Evolutionary conservation across 2,888 invertebrate species (phyloP), one percentile per base, ranked within the genome.

Genomic region (Ichneumon xanthorius): DNA sequence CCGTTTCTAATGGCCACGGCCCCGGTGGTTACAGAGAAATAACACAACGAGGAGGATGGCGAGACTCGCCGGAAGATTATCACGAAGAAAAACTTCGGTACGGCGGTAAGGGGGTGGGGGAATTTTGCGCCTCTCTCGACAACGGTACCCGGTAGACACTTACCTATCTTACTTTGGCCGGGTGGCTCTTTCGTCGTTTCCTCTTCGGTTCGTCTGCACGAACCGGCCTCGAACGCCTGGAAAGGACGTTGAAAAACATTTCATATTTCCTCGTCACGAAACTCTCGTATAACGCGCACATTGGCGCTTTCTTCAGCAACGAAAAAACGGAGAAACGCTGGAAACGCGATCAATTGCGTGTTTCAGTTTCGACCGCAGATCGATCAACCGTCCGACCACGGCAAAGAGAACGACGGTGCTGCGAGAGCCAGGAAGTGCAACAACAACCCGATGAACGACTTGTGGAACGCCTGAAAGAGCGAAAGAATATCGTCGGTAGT

Each of bases 31-130:
- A 75, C 76, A 76, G 55, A 76, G 71, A 83, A 84, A 45, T 50
- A 45, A 67, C 50, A 77, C 55, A 55, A 53, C 37, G 71, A 72
- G 55, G 48, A 48, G 53, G 53, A 73, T 4, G 50, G n/a, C 68
- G 33, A 58, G 80, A 80, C 85, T 87, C 82, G 73, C 86, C 89
- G 89, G 87, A 88, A 88, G 87, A 88, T 88, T 87, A 89, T 89
- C 89, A 82, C 87, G 87, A 75, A 86, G 86, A 87, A 87, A 87
- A 88, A 84, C 82, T 78, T 19, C 63, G 67, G 67, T 37, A 37
- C 48, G 61, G 61, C 22, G 14, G 37, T 19, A 71, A 33, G 33
- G 14, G 53, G 30, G 70, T 4, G 37, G 30, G 61, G 16, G 71
- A 63, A 83, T 80, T 86, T 83, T 77, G 71, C 78, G 53, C 48